phyloP scores from a whole-genome alignment of 2,113 vertebrate genomes.

The Condylura cristata region DNA sequence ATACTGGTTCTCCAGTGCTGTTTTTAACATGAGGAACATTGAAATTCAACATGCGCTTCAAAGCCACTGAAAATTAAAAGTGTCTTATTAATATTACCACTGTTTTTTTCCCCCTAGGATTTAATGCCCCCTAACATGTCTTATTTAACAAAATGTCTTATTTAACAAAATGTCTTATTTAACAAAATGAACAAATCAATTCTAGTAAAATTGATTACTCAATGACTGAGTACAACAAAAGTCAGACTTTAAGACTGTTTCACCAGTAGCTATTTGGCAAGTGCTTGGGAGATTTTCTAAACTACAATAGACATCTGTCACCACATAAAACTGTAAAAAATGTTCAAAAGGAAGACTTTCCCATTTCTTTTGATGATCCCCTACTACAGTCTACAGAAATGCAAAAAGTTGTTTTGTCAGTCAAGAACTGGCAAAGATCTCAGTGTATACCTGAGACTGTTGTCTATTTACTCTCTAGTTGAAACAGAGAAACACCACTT shows the following conservation, averaged over 20 bases:
- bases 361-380: background rate
- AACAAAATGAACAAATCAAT: slow-evolving; percentile 40
- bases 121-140: background rate
- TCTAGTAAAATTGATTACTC: slow-evolving; percentile 2
- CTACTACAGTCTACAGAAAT: background rate
- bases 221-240: background rate
- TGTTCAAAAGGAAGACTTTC: background rate
- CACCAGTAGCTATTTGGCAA: background rate
- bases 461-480: background rate
- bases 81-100: slow-evolving; percentile 46
- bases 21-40: slow-evolving; percentile 97
- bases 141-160: background rate
- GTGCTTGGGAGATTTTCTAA: background rate
- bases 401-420: slow-evolving; percentile 22
- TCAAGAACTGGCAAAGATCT: background rate
- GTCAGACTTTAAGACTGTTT: background rate
- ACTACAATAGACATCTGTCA: background rate
- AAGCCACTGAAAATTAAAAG: slow-evolving; percentile 89
- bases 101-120: background rate
- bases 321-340: background rate
- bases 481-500: background rate
- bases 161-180: background rate
- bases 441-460: background rate
- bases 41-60: slow-evolving; percentile 99
- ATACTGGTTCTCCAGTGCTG: slow-evolving; percentile 95